A percentile compares a stretch with the other conserved stretches of the same genome.
These are phyloP conservation scores for Bombus sylvicola DNA, from an alignment of 1,140 invertebrate species.

Conservation along the genomic window DNA sequence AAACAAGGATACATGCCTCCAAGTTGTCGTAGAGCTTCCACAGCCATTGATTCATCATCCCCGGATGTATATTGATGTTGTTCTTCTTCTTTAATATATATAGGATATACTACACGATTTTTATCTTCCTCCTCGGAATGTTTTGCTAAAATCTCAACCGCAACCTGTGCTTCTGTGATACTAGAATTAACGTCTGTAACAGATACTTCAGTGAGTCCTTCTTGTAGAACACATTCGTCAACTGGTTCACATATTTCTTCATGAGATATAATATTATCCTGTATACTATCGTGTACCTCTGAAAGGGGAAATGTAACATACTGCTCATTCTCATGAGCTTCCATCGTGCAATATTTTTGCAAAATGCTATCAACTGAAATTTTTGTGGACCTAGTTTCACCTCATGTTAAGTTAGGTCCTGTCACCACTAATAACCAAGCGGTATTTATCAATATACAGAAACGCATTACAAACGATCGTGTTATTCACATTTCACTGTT, in stretches of 20 bases:
- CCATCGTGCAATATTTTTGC: conserved; percentile 67
- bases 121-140: conserved; percentile 71
- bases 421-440: conserved; percentile 37
- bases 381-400: conserved; percentile 68
- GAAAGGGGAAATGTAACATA: conserved; percentile 75
- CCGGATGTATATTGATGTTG: conserved; percentile 75
- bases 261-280: conserved; percentile 75
- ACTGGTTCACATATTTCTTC: conserved; percentile 77
- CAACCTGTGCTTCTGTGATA: conserved; percentile 61
- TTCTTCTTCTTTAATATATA: conserved; percentile 77
- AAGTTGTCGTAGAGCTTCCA: conserved; percentile 81
- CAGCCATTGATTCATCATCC: conserved; percentile 82
- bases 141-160: conserved; percentile 71
- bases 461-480: conserved; percentile 2
- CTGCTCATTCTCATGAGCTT: conserved; percentile 75
- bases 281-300: conserved; percentile 70
- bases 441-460: conserved; percentile 14
- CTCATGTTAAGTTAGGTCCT: conserved; percentile 70
- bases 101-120: conserved; percentile 68
- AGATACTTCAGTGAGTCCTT: conserved; percentile 64
- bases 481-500: conserved; percentile 6
- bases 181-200: conserved; percentile 52
- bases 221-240: conserved; percentile 69
- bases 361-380: neutral
- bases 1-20: conserved; percentile 81